These are phyloP conservation scores for Punctoribates punctum DNA, from an alignment of 2,888 invertebrate species.

Conservation along the genomic window DNA sequence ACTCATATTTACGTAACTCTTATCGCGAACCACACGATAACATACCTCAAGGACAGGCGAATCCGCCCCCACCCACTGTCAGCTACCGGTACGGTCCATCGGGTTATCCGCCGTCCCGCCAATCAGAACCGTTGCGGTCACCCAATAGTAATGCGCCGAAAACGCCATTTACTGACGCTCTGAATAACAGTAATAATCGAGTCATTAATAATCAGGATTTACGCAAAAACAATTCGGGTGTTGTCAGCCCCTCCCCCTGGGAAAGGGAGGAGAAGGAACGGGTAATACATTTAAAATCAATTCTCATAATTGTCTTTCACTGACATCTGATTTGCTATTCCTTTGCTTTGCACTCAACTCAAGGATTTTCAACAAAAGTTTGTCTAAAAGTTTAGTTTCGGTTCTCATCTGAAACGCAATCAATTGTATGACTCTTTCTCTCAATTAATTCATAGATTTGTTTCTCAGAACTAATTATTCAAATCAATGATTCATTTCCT, in stretches of 20 bases:
- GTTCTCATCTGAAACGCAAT: conserved; percentile 4
- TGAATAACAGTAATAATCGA: conserved; percentile 42
- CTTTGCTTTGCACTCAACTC: conserved; percentile 11
- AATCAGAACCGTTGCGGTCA: conserved; percentile 31
- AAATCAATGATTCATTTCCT: neutral
- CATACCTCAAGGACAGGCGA: conserved; percentile 51
- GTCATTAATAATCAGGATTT: conserved; percentile 39
- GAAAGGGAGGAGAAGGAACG: conserved; percentile 87
- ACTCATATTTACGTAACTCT: conserved; percentile 45
- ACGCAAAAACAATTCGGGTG: conserved; percentile 42
- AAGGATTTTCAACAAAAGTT: neutral
- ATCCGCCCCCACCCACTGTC: conserved; percentile 45
- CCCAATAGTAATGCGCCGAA: neutral
- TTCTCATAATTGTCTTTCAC: neutral
- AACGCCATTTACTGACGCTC: conserved; percentile 30
- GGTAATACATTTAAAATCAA: conserved; percentile 51
- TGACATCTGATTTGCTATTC: neutral
- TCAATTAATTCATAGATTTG: neutral
- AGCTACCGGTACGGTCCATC: conserved; percentile 48
- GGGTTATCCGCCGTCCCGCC: conserved; percentile 47
- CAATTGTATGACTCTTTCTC: neutral
- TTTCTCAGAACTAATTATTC: neutral
- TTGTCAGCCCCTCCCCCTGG: conserved; percentile 62
- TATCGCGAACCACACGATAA: conserved; percentile 49
- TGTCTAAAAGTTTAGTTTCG: neutral